phyloP scores from a whole-genome alignment of 2,797 vertebrate genomes.

The Morelia viridis region DNA sequence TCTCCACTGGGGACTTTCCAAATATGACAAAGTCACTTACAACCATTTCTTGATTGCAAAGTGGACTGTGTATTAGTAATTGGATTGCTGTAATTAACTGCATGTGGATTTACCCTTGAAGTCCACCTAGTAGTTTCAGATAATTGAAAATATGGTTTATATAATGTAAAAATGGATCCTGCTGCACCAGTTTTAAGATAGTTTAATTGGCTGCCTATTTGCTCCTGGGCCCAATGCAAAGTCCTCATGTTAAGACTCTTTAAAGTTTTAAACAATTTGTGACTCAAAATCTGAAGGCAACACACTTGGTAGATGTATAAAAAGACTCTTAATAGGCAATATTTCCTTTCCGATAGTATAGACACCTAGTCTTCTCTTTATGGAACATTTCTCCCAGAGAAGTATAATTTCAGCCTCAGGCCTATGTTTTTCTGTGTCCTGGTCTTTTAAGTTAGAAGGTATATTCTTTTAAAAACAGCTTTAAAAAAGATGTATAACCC shows the following conservation, averaged over 20 bases:
- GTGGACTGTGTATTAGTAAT: background rate
- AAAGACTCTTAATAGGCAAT: too few species aligned
- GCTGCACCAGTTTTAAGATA: background rate
- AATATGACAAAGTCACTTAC: background rate
- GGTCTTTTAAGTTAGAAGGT: background rate
- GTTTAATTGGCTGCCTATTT: background rate
- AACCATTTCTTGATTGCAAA: background rate
- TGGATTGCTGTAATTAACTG: background rate
- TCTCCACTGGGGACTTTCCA: background rate
- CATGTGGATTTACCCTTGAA: background rate
- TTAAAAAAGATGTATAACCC: background rate
- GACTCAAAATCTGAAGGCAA: background rate
- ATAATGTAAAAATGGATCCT: background rate
- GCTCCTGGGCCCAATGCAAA: background rate
- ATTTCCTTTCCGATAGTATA: too few species aligned
- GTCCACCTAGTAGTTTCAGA: background rate
- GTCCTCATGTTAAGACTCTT: background rate
- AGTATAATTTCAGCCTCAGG: background rate
- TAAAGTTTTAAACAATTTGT: background rate
- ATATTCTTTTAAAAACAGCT: background rate
- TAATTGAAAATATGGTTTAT: background rate
- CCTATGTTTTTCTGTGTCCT: background rate
- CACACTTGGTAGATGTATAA: too few species aligned
- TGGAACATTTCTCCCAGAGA: background rate
- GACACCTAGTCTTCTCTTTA: background rate